Conservation (phyloP, 2,113 vertebrate genomes). For the Nerophis ophidion region DNA sequence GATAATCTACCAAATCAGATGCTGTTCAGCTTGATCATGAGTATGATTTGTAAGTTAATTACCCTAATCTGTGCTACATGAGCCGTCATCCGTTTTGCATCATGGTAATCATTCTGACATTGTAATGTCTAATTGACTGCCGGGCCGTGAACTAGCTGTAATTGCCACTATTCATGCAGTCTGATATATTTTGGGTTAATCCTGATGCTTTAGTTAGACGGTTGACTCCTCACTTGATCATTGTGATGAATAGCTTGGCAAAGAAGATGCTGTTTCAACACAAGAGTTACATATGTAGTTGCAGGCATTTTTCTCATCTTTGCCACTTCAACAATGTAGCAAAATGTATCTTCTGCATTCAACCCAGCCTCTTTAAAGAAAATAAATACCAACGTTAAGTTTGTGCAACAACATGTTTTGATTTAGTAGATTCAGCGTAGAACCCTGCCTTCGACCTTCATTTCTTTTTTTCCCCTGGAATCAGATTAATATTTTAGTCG, state of each 20-base stretch:
- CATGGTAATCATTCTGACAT: constrained; percentile 45
- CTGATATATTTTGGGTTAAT: constrained; percentile 49
- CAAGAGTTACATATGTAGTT: too few relatives aligned
- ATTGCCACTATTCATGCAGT: constrained; percentile 52
- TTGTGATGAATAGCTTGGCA: constrained; percentile 16
- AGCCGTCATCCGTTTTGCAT: constrained; percentile 50
- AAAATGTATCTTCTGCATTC: too few relatives aligned
- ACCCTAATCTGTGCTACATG: constrained; percentile 38
- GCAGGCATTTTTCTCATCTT: too few relatives aligned
- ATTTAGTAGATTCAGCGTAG: too few relatives aligned
- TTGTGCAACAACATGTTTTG: too few relatives aligned
- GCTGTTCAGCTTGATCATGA: constrained; percentile 30
- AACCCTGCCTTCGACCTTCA: too few relatives aligned
- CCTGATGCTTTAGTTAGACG: constrained; percentile 23
- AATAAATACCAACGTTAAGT: too few relatives aligned
- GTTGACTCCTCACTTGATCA: constrained; percentile 23
- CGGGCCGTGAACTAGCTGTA: constrained; percentile 37
- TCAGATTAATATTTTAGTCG: too few relatives aligned
- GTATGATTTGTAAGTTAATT: constrained; percentile 46
- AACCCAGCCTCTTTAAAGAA: too few relatives aligned
- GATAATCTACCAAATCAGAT: constrained; percentile 49
- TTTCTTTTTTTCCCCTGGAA: too few relatives aligned
- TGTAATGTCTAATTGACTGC: constrained; percentile 48
- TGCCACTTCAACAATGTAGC: too few relatives aligned
- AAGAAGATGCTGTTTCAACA: not conserved